phyloP scores from a whole-genome alignment of 1,140 invertebrate species.

The Drosophila lini region DNA sequence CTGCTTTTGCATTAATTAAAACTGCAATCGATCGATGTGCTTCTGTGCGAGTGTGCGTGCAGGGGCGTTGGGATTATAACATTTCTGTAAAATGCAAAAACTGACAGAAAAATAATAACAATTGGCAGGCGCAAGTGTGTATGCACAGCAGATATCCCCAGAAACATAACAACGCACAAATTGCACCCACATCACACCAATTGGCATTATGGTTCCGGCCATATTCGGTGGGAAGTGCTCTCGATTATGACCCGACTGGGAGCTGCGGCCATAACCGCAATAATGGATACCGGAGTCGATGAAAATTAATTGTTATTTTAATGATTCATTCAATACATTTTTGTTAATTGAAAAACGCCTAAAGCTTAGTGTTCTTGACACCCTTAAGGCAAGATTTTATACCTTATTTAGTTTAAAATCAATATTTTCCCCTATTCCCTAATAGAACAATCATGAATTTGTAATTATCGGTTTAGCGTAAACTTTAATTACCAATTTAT shows the following conservation, averaged over 20 bases:
- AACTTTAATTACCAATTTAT: slow-evolving; percentile 23
- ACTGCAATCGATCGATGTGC: slow-evolving; percentile 23
- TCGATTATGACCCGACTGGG: slow-evolving; percentile 33
- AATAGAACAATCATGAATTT: not conserved
- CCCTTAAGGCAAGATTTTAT: not conserved
- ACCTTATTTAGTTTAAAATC: too few relatives aligned
- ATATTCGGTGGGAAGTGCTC: slow-evolving; percentile 7
- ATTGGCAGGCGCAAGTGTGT: slow-evolving; percentile 36
- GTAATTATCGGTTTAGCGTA: not conserved
- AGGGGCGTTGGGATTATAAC: slow-evolving; percentile 43
- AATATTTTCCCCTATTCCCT: not conserved
- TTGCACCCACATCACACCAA: slow-evolving; percentile 29
- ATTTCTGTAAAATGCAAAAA: slow-evolving; percentile 48
- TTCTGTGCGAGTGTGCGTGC: not conserved
- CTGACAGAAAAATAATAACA: slow-evolving; percentile 66
- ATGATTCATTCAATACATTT: slow-evolving; percentile 58
- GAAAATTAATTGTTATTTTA: slow-evolving; percentile 75
- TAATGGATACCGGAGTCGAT: slow-evolving; percentile 38
- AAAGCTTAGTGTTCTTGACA: slow-evolving; percentile 33
- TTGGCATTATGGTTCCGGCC: slow-evolving; percentile 16
- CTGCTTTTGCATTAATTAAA: slow-evolving; percentile 60
- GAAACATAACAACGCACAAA: slow-evolving; percentile 49
- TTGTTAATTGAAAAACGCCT: slow-evolving; percentile 59
- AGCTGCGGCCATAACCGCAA: slow-evolving; percentile 7
- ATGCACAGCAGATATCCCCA: slow-evolving; percentile 29